phyloP scores from a whole-genome alignment of 2,888 invertebrate species.

The Pollenia labialis region DNA sequence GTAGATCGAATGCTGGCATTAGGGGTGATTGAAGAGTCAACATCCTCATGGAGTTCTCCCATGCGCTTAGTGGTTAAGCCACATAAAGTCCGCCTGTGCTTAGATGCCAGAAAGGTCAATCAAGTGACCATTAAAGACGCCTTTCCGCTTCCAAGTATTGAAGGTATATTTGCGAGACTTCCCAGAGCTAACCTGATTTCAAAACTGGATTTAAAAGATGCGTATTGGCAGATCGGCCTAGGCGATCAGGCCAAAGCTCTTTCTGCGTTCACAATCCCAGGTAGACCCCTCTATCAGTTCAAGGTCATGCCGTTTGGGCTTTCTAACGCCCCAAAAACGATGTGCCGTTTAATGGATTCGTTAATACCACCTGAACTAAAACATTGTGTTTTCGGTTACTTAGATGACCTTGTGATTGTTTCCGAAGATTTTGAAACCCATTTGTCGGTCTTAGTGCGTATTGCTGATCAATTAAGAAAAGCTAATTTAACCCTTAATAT shows the following conservation, averaged over 20 bases:
- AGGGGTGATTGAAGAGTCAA: constrained; percentile 51
- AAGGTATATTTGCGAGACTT: too few relatives aligned
- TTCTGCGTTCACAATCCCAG: neutral
- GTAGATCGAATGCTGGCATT: constrained; percentile 77
- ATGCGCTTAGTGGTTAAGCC: too few relatives aligned
- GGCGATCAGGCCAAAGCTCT: constrained; percentile 22
- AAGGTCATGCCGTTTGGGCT: too few relatives aligned
- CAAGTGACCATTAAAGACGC: too few relatives aligned
- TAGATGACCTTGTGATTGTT: constrained; percentile 66
- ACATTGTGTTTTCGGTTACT: constrained; percentile 62
- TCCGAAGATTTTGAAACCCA: constrained; percentile 61
- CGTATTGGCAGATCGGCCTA: constrained; percentile 39
- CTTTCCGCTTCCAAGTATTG: too few relatives aligned
- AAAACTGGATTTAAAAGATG: constrained; percentile 43
- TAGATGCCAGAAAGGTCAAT: too few relatives aligned
- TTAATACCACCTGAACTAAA: constrained; percentile 57
- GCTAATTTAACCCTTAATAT: constrained; percentile 58
- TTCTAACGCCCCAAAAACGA: neutral
- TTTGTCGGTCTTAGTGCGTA: constrained; percentile 15
- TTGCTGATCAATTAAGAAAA: constrained; percentile 48
- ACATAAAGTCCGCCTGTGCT: too few relatives aligned
- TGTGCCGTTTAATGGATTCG: constrained; percentile 56
- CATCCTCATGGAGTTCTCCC: constrained; percentile 20
- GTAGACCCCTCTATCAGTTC: too few relatives aligned
- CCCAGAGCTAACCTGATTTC: too few relatives aligned